These are phyloP conservation scores for Orthosia incerta DNA, from an alignment of 2,888 invertebrate genomes.

Conservation along the genomic window DNA sequence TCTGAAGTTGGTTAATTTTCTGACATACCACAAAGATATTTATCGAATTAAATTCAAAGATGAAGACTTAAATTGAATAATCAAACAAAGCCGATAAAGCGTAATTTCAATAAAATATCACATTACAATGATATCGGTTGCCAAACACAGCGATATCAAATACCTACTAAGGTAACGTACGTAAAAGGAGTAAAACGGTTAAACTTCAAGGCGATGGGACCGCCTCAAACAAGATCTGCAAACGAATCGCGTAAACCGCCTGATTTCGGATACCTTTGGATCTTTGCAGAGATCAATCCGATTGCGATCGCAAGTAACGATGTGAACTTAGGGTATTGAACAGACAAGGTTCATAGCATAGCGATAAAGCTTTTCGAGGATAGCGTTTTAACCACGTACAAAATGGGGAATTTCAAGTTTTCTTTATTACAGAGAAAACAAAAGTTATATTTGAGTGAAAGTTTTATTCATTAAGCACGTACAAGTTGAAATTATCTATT, in stretches of 20 bases:
- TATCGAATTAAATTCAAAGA: neutral
- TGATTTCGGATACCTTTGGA: conserved; percentile 61
- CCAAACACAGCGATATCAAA: conserved; percentile 44
- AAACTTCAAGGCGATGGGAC: conserved; percentile 63
- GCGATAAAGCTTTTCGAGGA: no score
- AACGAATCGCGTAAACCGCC: conserved; percentile 61
- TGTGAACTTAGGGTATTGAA: conserved; percentile 55
- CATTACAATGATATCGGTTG: conserved; percentile 36
- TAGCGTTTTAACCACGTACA: no score
- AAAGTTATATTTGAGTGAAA: no score
- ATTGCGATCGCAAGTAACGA: conserved; percentile 61
- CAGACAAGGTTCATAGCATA: neutral
- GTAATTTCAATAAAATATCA: conserved; percentile 19
- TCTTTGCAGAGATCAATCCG: conserved; percentile 68
- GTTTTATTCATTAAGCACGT: no score
- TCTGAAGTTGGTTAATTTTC: no score
- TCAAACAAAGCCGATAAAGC: conserved; percentile 1
- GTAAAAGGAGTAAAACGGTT: conserved; percentile 55
- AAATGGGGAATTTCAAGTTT: no score
- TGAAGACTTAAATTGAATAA: neutral
- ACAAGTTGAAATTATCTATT: no score
- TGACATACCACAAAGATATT: neutral
- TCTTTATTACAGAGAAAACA: no score
- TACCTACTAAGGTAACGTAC: conserved; percentile 26
- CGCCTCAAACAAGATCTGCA: conserved; percentile 61